Base-by-base conservation (phyloP, 2,888 invertebrate species). In the Tetragonula carbonaria region DNA sequence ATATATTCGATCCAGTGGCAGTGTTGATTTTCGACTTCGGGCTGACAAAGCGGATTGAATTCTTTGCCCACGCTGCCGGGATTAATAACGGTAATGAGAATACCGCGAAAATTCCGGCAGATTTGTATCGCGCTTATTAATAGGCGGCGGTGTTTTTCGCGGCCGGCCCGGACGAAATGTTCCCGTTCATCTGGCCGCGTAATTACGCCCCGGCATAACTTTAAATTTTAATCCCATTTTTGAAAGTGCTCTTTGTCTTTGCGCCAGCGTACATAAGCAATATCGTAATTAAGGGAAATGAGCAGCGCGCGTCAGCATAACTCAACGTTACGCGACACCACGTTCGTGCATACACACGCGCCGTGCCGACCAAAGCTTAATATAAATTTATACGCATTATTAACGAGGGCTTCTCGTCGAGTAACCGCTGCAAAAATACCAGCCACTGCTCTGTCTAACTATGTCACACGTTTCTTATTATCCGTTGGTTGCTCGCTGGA, bases 261-360 rank as follows among this genome's bases (percentile, higher is more conserved):
- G 75, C 65, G n/a, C 67, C 33, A 23, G 28, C 5, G 65, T 73
- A 78, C 72, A 80, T 86, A 86, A 85, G 85, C 78, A 86, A 85
- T 86, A 86, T 86, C 85, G 86, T 86, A 86, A 86, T 86, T 85
- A 85, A 86, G 81, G 81, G 65, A 85, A 85, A 86, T 78, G 85
- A 85, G 81, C 78, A 57, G 53, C 63, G 59, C 78, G 57, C 72
- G 85, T 78, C 80, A 76, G 81, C 81, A 81, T 86, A 85, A 85
- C 81, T 86, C 85, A 85, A 75, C 85, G 81, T 78, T 78, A 78
- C 70, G 53, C 33, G 74, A 21, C 66, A 57, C 73, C 45, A 1
- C 45, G 71, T 62, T 70, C 59, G 65, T 59, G 14, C 45, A 14
- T 5, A 23, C n/a, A 21, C 16, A 28, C 74, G 23, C 81, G 33